Evolutionary conservation across 2,888 invertebrate species (phyloP).

Genomic region (Epirrhoe tristata): DNA sequence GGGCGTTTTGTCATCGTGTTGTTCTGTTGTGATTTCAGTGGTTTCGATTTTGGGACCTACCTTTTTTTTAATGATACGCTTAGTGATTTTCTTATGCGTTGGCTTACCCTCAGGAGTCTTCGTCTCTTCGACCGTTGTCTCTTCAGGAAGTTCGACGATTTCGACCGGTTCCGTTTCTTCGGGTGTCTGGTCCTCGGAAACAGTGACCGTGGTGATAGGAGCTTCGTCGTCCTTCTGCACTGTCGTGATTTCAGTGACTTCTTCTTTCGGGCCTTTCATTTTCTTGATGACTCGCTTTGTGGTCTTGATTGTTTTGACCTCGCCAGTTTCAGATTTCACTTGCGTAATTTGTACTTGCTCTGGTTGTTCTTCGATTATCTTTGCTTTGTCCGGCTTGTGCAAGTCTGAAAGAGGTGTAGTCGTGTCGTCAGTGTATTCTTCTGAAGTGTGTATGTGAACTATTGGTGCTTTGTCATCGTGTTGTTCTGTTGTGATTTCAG

Average conservation of each 20-base stretch:
- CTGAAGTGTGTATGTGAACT: neutral
- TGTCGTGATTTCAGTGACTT: constrained; percentile 48
- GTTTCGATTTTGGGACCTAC: constrained; percentile 45
- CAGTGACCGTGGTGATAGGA: constrained; percentile 40
- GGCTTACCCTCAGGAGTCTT: constrained; percentile 52
- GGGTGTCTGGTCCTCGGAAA: constrained; percentile 54
- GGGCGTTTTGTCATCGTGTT: constrained; percentile 50
- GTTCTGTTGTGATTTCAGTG: constrained; percentile 27
- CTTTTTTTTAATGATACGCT: constrained; percentile 55
- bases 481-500: constrained; percentile 43
- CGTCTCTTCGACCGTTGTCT: constrained; percentile 43
- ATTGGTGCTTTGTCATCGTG: constrained; percentile 42
- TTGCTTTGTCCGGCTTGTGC: neutral
- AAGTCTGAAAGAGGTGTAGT: constrained; percentile 14
- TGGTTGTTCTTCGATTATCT: constrained; percentile 48
- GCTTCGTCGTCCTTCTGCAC: constrained; percentile 42
- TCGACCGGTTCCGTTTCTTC: constrained; percentile 28
- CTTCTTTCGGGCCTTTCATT: constrained; percentile 40
- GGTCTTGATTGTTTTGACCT: constrained; percentile 39
- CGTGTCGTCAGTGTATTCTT: constrained; percentile 11
- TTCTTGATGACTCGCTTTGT: constrained; percentile 37
- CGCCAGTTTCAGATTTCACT: constrained; percentile 51
- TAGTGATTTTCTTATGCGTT: constrained; percentile 49
- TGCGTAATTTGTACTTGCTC: constrained; percentile 66
- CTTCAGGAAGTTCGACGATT: constrained; percentile 51